Evolutionary conservation across 2,113 vertebrate genomes (phyloP), one percentile per base, ranked within the genome.

Genomic region (Peromyscus maniculatus): DNA sequence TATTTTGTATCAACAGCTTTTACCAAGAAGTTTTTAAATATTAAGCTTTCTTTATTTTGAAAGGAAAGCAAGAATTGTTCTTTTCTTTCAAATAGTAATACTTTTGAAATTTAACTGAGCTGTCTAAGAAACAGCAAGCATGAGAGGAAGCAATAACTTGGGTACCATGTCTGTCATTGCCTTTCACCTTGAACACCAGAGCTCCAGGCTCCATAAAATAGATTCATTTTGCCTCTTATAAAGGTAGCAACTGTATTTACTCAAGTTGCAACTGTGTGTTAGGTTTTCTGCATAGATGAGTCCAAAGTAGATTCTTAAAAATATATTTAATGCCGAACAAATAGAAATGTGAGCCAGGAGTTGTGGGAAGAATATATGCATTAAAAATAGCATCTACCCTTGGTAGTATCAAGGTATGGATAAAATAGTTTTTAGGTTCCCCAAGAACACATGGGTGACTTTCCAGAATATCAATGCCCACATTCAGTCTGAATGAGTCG

Each of bases 1-100:
- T 96, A 75, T 96, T 98, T 97, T 91, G 89, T 79, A 97, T 89
- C 95, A 98, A 97, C 33, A 97, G 93, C 92, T 97, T 98, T 92
- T 84, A 97, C 2, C n/a, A 88, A 96, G 46, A 84, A 21, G 21
- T 39, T 91, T 98, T 98, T 97, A 97, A 97, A 96, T 97, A 96
- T 94, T 96, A 97, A 98, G 89, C 19, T 33, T 94, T 90, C 87
- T 90, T 96, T 71, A 94, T 95, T 96, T 92, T 92, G 83, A 93
- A 96, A 96, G 79, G 87, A 95, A 87, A 96, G 86, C 83, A 90
- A 31, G 19, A 89, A 93, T 67, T 97, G 90, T 91, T 97, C 91
- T 97, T 94, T 95, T 74, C 96, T 83, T 92, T 96, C 67, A 86
- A 96, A 96, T 43, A 95, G 83, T 97, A 93, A 90, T 95, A 91